These are phyloP conservation scores for Mesoligia furuncula DNA, from an alignment of 2,888 invertebrate species.

Conservation along the genomic window DNA sequence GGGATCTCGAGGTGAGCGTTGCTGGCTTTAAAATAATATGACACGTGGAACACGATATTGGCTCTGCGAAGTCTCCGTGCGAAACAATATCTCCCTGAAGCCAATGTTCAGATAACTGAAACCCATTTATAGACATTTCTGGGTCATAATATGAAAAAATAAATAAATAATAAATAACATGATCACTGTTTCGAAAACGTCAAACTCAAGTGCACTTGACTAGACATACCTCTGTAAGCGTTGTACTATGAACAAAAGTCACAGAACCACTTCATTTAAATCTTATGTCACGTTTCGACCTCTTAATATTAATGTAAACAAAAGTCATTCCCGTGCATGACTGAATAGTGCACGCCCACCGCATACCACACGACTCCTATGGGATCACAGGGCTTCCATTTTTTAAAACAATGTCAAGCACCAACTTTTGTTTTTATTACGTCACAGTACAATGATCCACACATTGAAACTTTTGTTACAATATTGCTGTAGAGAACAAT, in stretches of 20 bases:
- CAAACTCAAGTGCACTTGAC: conserved; percentile 19
- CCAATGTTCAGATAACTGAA: not conserved
- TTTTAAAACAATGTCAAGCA: conserved; percentile 64
- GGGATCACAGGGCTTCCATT: conserved; percentile 51
- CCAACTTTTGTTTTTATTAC: conserved; percentile 61
- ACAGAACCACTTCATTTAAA: conserved; percentile 52
- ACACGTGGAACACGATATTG: conserved; percentile 32
- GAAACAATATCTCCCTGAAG: not conserved
- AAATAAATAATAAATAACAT: not conserved
- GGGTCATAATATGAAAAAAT: not conserved
- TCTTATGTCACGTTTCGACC: conserved; percentile 45
- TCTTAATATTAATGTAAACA: conserved; percentile 60
- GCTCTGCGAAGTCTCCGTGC: not conserved
- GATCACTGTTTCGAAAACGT: conserved; percentile 7
- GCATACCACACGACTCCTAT: conserved; percentile 49
- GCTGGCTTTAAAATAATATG: conserved; percentile 29
- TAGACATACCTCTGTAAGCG: conserved; percentile 2
- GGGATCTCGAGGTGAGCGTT: conserved; percentile 46
- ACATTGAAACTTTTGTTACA: conserved; percentile 59
- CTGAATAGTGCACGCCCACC: conserved; percentile 48
- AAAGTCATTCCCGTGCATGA: conserved; percentile 29
- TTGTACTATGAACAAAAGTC: conserved; percentile 8
- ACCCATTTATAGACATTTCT: not conserved
- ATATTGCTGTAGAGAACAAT: conserved; percentile 61
- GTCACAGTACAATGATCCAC: conserved; percentile 61